phyloP scores from a whole-genome alignment of 64 coral and sea anemone genomes.

The Platygyra sinensis region DNA sequence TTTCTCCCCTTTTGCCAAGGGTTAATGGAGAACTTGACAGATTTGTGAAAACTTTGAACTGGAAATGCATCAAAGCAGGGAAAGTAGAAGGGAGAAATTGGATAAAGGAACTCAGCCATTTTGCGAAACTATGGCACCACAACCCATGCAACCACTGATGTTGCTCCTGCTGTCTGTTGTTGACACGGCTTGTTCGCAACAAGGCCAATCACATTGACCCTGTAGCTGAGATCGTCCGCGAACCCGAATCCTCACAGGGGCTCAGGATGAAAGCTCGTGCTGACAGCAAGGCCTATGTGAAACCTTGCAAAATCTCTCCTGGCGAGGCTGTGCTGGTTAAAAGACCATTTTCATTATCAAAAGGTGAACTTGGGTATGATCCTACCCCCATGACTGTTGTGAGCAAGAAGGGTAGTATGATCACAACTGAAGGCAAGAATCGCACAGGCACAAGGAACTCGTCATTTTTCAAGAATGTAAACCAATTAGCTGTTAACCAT shows the following conservation, averaged over 20 bases:
- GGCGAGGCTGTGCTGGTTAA: conserved; percentile 8
- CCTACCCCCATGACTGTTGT: conserved; percentile 24
- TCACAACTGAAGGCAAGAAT: background rate
- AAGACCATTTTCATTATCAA: conserved; percentile 14
- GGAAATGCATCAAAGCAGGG: conserved; percentile 24
- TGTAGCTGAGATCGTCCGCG: conserved; percentile 5
- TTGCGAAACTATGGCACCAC: conserved; percentile 21
- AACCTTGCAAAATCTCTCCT: background rate
- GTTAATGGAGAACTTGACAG: conserved; percentile 25
- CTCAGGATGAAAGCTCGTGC: conserved; percentile 16
- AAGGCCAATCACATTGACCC: background rate
- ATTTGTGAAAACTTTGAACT: conserved; percentile 21
- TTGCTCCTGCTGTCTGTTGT: conserved; percentile 3
- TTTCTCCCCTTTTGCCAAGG: conserved; percentile 17
- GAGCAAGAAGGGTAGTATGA: conserved; percentile 8
- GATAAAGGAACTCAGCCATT: conserved; percentile 23
- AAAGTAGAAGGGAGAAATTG: conserved; percentile 11
- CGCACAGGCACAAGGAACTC: background rate
- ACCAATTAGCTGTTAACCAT: background rate
- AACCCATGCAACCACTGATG: background rate
- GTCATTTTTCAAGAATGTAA: conserved; percentile 1
- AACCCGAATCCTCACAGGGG: background rate
- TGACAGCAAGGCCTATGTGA: conserved; percentile 30
- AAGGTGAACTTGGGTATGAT: conserved; percentile 40
- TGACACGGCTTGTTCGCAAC: conserved; percentile 14